Conservation (phyloP, 1,140 invertebrate species). For the Bombus sibiricus region DNA sequence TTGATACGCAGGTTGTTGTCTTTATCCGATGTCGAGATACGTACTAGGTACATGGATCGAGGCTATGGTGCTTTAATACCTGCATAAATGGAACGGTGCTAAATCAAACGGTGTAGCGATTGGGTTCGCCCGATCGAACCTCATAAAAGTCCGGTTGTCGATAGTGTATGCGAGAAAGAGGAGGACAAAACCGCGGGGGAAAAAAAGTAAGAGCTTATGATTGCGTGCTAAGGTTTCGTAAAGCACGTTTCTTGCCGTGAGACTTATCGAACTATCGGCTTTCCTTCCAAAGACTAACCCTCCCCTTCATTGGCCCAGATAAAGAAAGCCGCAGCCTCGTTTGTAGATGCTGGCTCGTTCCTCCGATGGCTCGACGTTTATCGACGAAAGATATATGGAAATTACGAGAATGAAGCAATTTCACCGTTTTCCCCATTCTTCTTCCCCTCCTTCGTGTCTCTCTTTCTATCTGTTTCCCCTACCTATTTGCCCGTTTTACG, state of each 20-base stretch:
- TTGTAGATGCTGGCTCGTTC: constrained; percentile 51
- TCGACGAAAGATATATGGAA: constrained; percentile 63
- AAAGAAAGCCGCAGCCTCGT: constrained; percentile 57
- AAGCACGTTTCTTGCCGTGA: constrained; percentile 58
- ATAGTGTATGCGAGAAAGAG: not conserved
- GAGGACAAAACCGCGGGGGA: not conserved
- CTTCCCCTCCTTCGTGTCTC: not conserved
- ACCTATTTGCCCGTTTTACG: not conserved
- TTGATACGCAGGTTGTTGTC: not conserved
- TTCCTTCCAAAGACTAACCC: constrained; percentile 54
- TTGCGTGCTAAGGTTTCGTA: constrained; percentile 69
- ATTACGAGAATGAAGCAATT: constrained; percentile 49
- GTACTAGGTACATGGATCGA: not conserved
- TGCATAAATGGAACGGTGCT: constrained; percentile 28
- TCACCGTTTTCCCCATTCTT: not conserved
- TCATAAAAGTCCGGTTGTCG: constrained; percentile 62
- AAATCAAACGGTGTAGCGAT: constrained; percentile 53
- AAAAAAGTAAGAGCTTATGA: constrained; percentile 55
- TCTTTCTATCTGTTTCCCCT: not conserved
- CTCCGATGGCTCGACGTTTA: constrained; percentile 48
- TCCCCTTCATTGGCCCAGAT: constrained; percentile 65
- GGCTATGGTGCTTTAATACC: not conserved
- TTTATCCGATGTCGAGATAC: not conserved
- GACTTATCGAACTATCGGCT: constrained; percentile 70
- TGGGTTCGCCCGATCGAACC: constrained; percentile 50